A percentile compares a stretch with the other conserved stretches of the same genome.
These are phyloP conservation scores for Drosophila littoralis DNA, from an alignment of 1,140 invertebrate genomes.

Conservation along the genomic window DNA sequence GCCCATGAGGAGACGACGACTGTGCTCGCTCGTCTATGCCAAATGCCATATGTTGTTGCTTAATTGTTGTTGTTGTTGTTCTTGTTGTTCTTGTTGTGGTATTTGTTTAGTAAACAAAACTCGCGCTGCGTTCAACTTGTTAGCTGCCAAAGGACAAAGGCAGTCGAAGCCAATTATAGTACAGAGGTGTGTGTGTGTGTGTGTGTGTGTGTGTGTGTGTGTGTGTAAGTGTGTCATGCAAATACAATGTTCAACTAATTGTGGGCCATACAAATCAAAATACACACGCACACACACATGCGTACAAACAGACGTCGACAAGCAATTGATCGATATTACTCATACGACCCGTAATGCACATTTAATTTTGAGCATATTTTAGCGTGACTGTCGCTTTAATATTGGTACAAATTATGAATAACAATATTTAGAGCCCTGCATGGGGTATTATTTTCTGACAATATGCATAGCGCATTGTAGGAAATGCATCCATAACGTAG, in stretches of 20 bases:
- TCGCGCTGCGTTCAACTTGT: background rate
- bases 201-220: background rate
- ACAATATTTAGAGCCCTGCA: too few species aligned
- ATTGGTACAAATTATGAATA: too few species aligned
- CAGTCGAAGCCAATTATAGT: background rate
- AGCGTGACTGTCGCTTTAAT: too few species aligned
- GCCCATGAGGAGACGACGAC: conserved; percentile 7
- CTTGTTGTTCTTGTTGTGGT: background rate
- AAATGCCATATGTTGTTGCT: conserved; percentile 1
- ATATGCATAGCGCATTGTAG: too few species aligned
- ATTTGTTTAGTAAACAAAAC: conserved; percentile 3
- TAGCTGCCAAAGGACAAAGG: conserved; percentile 4
- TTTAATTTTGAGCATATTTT: too few species aligned
- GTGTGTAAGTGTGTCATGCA: background rate
- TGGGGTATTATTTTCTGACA: too few species aligned
- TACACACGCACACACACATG: background rate
- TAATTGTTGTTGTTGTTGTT: background rate
- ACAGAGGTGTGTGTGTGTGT: conserved; percentile 2
- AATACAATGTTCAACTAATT: conserved; percentile 3
- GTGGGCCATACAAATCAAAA: conserved; percentile 13
- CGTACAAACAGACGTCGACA: background rate
- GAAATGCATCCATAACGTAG: too few species aligned
- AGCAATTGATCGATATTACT: conserved; percentile 5
- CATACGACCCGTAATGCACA: background rate
- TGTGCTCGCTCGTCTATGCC: background rate